phyloP scores from a whole-genome alignment of 2,113 vertebrate genomes.

The Rhinogobius similis region DNA sequence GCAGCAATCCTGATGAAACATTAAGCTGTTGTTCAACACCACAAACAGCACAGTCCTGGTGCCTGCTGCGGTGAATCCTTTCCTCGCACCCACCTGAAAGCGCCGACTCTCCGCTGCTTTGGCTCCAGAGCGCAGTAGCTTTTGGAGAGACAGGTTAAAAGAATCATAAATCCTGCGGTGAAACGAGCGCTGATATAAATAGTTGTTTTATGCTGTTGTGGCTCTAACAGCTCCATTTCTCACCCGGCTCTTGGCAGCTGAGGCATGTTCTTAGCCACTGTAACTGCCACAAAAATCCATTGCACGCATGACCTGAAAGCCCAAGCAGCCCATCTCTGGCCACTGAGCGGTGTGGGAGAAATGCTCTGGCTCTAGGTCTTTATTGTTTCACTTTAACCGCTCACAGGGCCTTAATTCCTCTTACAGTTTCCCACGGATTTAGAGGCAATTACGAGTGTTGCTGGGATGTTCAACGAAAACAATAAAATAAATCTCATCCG shows the following conservation, averaged over 20 bases:
- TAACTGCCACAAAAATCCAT: slow-evolving; percentile 59
- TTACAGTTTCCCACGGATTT: slow-evolving; percentile 5
- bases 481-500: neutral
- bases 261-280: slow-evolving; percentile 51
- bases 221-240: slow-evolving; percentile 57
- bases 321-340: slow-evolving; percentile 32
- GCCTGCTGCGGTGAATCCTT: neutral
- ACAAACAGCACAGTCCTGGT: neutral
- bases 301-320: slow-evolving; percentile 57
- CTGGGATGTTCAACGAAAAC: neutral
- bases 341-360: slow-evolving; percentile 27
- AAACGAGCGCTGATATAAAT: slow-evolving; percentile 62
- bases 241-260: slow-evolving; percentile 49
- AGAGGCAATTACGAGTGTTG: neutral
- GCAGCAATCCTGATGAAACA: neutral
- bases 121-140: slow-evolving; percentile 38
- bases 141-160: slow-evolving; percentile 52
- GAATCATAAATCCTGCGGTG: slow-evolving; percentile 56
- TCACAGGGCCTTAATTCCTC: slow-evolving; percentile 20
- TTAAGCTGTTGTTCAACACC: neutral
- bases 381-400: slow-evolving; percentile 25
- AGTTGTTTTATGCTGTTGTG: slow-evolving; percentile 62
- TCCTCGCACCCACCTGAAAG: slow-evolving; percentile 11
- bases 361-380: slow-evolving; percentile 13
- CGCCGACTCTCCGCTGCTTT: slow-evolving; percentile 32